These are phyloP conservation scores for Oryzias melastigma DNA, from an alignment of 2,113 vertebrate species.

Conservation along the genomic window DNA sequence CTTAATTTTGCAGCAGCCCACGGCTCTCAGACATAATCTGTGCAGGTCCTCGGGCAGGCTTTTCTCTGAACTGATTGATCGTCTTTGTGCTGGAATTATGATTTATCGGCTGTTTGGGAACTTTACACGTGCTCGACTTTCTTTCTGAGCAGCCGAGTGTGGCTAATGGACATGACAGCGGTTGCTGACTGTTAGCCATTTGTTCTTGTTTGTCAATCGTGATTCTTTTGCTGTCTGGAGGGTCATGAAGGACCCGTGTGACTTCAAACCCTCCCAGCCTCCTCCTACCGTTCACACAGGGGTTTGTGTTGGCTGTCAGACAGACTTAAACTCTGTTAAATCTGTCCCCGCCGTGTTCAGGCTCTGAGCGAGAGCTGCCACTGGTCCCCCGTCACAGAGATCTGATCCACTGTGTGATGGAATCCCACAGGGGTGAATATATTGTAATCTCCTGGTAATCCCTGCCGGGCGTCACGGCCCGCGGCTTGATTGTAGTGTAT, in stretches of 20 bases:
- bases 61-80: neutral
- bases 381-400: conserved; percentile 55
- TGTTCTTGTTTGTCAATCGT: too few species aligned
- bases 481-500: conserved; percentile 63
- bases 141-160: too few species aligned
- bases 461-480: conserved; percentile 59
- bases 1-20: conserved; percentile 33
- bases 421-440: conserved; percentile 64
- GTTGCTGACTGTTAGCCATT: too few species aligned
- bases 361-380: conserved; percentile 36
- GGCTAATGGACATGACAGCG: too few species aligned
- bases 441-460: conserved; percentile 72
- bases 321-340: conserved; percentile 56
- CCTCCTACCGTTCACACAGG: conserved; percentile 19
- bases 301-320: conserved; percentile 51
- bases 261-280: neutral
- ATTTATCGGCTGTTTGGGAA: neutral
- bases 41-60: neutral
- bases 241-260: neutral
- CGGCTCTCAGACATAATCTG: conserved; percentile 48
- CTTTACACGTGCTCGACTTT: too few species aligned
- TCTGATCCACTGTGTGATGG: conserved; percentile 65
- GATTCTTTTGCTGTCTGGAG: conserved; percentile 10
- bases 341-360: conserved; percentile 47
- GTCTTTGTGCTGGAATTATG: neutral